Base-by-base conservation (phyloP, 2,888 invertebrate genomes). In the Heteromurus nitidus region DNA sequence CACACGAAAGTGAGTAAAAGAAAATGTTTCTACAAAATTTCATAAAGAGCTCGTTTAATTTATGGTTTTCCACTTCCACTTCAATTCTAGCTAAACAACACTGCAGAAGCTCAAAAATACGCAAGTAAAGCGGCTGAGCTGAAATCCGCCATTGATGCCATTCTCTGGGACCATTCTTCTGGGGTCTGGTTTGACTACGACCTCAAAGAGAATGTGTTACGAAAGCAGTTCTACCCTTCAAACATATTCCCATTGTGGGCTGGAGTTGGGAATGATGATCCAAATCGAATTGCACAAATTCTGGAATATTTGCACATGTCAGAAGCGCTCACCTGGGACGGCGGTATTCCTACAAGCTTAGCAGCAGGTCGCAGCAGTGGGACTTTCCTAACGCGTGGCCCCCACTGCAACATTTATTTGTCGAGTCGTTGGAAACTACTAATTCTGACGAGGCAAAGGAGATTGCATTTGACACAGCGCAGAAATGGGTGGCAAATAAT, bases 161-260 rank as follows among this genome's bases (percentile, higher is more conserved):
- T 95, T 0, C 89, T 95, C 7, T 96, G 95, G 94, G 91, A 95
- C 88, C 92, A 93, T 62, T 91, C 92, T 24, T 92, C 92, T 44
- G 95, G 95, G 0, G 91, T 93, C 72, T 96, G 96, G 96, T 93
- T 93, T 86, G 96, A 96, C 89, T 94, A 93, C 88, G 93, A 95
- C 86, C 88, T 93, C 0, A 86, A 89, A 0, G 90, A 92, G 73
- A 91, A 92, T 58, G 93, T 92, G 24, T 91, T 92, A 76, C 90
- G 94, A 16, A 91, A 91, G 84, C 92, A 92, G 86, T 95, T 94
- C 88, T 94, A 92, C 88, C 91, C 93, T 0, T 93, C 93, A 20
- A 94, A 95, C 88, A 89, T 95, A 9, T 91, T 93, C 0, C 95
- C 95, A 0, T 89, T 95, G 3, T 95, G 95, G 94, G 92, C 93